These are phyloP conservation scores for Eilema sororculum DNA, from an alignment of 2,888 invertebrate species.

Conservation along the genomic window DNA sequence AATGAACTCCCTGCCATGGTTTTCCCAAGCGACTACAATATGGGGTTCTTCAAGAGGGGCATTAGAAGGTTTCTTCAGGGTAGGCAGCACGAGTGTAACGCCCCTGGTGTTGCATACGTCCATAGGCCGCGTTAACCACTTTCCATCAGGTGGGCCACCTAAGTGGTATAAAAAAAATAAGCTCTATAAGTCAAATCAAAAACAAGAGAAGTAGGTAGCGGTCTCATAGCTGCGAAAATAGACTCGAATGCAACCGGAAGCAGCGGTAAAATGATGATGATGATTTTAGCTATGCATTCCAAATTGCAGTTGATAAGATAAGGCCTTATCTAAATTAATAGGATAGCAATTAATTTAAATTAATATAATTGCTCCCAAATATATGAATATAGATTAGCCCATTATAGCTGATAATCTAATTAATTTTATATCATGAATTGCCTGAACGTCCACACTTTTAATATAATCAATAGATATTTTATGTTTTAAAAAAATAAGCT, in stretches of 20 bases:
- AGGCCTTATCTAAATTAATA: not conserved
- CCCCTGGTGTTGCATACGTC: too few species aligned
- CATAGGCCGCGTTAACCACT: too few species aligned
- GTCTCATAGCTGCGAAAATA: not conserved
- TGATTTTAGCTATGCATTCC: not conserved
- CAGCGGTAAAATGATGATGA: not conserved
- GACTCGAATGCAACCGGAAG: not conserved
- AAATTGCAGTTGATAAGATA: not conserved
- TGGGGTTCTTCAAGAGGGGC: too few species aligned
- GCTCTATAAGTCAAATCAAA: not conserved
- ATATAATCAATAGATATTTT: not conserved
- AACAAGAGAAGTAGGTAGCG: not conserved
- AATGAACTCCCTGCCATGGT: too few species aligned
- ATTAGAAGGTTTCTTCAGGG: too few species aligned
- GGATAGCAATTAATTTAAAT: not conserved
- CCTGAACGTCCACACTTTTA: not conserved
- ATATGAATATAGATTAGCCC: not conserved
- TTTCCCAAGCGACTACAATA: too few species aligned
- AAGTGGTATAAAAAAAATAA: too few species aligned
- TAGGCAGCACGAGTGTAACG: too few species aligned
- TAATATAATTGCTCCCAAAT: not conserved
- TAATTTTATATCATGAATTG: conserved; percentile 1
- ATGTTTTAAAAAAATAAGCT: not conserved
- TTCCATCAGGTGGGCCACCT: too few species aligned
- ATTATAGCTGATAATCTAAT: not conserved